Evolutionary conservation across 1,140 invertebrate genomes (phyloP), one percentile per base, ranked within the genome.

Genomic region (Ericerus pela): DNA sequence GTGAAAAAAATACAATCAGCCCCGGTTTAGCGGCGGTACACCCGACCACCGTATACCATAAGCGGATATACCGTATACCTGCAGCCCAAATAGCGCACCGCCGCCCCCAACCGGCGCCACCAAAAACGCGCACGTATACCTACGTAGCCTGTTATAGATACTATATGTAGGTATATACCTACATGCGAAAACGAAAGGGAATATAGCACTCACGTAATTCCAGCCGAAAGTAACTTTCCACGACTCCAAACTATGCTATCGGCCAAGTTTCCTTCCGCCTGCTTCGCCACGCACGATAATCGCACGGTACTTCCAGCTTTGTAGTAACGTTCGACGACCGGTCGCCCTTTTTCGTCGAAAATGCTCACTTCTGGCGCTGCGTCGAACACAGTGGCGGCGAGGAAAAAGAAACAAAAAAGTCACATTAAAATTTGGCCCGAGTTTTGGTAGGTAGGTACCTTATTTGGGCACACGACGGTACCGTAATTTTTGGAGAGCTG

Each of bases 281-380:
- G 71, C n/a, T 61, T 64, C 1, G 76, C 76, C 57, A 73, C 67
- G 65, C 81, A 84, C 24, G 79, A 77, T 57, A 84, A 69, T 67
- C 82, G 79, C 59, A 84, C 76, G 14, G 76, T 75, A 64, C 79
- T 82, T 16, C 81, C 81, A n/a, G 76, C 76, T 69, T 81, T 82
- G 70, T 82, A 83, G 67, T 81, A 82, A 57, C 79, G 70, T 66
- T 83, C 80, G 56, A 76, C 75, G 41, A 81, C 73, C 62, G 75
- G 76, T 56, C 81, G 74, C 31, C 76, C 74, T 59, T 78, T 76
- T 63, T 82, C 80, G 60, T 80, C 80, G 31, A 79, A 75, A 62
- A 83, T 79, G 56, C 72, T 73, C 54, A 83, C 68, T 58, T 80
- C 75, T 28, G 79, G 79, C 59, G 80, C 81, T 79, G 64, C 41